Percentiles rank a stretch among this genome's conserved stretches.
phyloP scores from a whole-genome alignment of 2,113 vertebrate species.

The Columba livia region DNA sequence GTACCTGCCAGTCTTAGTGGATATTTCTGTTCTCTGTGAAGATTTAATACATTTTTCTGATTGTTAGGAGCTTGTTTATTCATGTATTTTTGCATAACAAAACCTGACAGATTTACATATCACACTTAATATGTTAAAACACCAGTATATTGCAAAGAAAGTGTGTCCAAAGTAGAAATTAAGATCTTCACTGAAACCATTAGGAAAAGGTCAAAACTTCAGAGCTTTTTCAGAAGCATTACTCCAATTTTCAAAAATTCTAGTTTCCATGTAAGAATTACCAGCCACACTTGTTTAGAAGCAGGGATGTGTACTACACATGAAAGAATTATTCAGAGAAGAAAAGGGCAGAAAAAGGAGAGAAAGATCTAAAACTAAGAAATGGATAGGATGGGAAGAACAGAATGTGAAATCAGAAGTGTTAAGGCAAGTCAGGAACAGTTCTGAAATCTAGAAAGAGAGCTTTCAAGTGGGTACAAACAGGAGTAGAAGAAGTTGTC shows the following conservation, averaged over 20 bases:
- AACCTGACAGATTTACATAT: not conserved
- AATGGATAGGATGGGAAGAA: not conserved
- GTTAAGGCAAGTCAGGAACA: not conserved
- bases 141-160: not conserved
- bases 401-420: not conserved
- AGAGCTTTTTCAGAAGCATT: not conserved
- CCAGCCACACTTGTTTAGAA: not conserved
- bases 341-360: not conserved
- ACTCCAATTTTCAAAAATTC: not conserved
- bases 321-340: not conserved
- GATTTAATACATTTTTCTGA: not conserved
- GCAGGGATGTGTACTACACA: not conserved
- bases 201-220: not conserved
- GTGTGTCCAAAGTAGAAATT: not conserved
- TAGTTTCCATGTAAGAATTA: not conserved
- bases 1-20: not conserved
- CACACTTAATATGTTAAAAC: not conserved
- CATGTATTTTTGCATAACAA: not conserved
- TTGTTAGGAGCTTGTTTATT: not conserved
- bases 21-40: not conserved
- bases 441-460: constrained; percentile 6
- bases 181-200: not conserved
- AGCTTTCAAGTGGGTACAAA: not conserved
- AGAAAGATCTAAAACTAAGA: not conserved
- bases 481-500: not conserved